A percentile compares a stretch with the other conserved stretches of the same genome.
These are phyloP conservation scores for Anaspis maculata DNA, from an alignment of 2,888 invertebrate genomes.

Conservation along the genomic window DNA sequence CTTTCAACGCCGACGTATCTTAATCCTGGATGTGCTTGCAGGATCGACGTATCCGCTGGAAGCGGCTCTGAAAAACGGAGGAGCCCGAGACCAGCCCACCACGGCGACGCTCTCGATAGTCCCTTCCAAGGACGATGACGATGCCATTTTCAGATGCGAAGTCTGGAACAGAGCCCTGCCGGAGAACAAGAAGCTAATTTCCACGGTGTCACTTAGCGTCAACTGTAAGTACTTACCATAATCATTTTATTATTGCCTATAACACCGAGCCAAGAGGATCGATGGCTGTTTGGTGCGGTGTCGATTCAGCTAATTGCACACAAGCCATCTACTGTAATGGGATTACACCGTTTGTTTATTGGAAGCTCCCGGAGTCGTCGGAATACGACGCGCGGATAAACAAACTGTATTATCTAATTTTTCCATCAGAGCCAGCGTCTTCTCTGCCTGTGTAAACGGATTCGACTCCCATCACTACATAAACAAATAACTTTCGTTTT, in stretches of 20 bases:
- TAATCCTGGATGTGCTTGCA: too few species aligned
- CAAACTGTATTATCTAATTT: not conserved
- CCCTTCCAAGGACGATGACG: slow-evolving; percentile 78
- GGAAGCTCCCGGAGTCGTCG: too few species aligned
- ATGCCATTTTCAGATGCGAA: slow-evolving; percentile 73
- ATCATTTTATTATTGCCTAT: too few species aligned
- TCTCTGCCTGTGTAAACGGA: too few species aligned
- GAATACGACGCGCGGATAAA: too few species aligned
- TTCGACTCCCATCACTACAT: too few species aligned
- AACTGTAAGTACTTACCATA: slow-evolving; percentile 91
- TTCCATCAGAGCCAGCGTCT: not conserved
- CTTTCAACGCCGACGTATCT: too few species aligned
- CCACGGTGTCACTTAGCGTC: slow-evolving; percentile 73
- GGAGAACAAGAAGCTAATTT: slow-evolving; percentile 69
- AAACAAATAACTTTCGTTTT: slow-evolving; percentile 10
- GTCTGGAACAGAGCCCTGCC: slow-evolving; percentile 86
- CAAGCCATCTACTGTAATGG: too few species aligned
- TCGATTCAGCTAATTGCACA: too few species aligned
- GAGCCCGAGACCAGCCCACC: slow-evolving; percentile 65
- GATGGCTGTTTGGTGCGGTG: not conserved
- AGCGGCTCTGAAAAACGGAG: slow-evolving; percentile 59
- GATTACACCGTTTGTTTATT: not conserved
- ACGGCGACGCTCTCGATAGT: slow-evolving; percentile 66
- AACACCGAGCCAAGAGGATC: not conserved
- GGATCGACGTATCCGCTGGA: slow-evolving; percentile 66